These are phyloP conservation scores for Neocrepidodera transversa DNA, from an alignment of 2,888 invertebrate species.

Conservation along the genomic window DNA sequence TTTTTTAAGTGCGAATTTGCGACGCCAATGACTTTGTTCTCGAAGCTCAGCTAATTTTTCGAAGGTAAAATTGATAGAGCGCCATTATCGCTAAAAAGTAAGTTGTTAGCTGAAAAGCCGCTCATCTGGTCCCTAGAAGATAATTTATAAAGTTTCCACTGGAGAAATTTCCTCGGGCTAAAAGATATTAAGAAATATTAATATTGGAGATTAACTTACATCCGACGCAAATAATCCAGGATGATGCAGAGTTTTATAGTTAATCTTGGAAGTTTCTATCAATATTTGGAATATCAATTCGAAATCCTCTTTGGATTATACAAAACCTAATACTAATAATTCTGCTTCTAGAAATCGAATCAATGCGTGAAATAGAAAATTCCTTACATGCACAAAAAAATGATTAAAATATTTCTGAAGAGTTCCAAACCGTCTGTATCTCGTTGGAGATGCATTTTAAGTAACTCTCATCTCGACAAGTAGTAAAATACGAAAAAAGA, in stretches of 20 bases:
- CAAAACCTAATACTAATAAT: neutral
- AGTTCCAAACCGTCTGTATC: too few relatives aligned
- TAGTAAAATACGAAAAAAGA: too few relatives aligned
- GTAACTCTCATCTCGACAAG: too few relatives aligned
- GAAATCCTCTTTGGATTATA: neutral
- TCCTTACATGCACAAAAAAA: too few relatives aligned
- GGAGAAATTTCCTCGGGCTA: neutral
- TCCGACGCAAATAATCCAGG: neutral
- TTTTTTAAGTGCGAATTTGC: too few relatives aligned
- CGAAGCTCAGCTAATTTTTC: neutral
- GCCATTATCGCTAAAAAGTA: neutral
- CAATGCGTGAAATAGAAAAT: too few relatives aligned
- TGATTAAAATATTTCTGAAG: too few relatives aligned
- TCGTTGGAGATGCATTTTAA: too few relatives aligned
- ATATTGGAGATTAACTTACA: conserved; percentile 7
- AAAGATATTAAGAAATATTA: conserved; percentile 6
- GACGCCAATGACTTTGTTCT: too few relatives aligned
- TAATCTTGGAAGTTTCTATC: neutral
- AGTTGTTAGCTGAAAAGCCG: neutral
- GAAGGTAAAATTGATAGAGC: neutral
- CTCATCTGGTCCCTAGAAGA: neutral
- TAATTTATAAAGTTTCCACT: conserved; percentile 2
- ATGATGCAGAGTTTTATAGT: neutral
- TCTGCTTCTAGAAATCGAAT: neutral
- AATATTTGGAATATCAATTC: neutral